Evolutionary conservation across 2,888 invertebrate species (phyloP).

Genomic region (Campoplex nolae): DNA sequence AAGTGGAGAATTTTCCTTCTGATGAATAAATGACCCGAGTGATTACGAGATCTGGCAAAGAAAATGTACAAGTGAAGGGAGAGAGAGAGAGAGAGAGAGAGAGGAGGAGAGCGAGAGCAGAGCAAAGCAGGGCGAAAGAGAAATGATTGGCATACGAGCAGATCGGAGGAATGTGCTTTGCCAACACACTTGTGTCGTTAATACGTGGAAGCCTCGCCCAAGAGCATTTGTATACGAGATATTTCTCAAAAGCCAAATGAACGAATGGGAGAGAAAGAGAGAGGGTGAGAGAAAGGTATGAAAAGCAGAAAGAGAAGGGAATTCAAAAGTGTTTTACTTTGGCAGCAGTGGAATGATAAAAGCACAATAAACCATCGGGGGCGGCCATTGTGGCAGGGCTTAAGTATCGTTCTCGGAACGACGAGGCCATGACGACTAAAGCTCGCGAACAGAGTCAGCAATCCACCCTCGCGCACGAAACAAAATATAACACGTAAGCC

Average conservation of each 20-base stretch:
- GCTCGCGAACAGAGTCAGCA: conserved; percentile 41
- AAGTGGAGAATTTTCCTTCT: neutral
- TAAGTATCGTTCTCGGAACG: conserved; percentile 68
- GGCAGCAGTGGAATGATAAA: conserved; percentile 77
- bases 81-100: neutral
- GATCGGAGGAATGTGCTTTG: conserved; percentile 48
- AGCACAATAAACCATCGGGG: conserved; percentile 77
- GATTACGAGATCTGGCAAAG: neutral
- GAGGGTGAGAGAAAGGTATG: neutral
- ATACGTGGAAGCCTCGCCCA: neutral
- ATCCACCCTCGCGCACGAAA: conserved; percentile 28
- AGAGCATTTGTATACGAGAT: conserved; percentile 64
- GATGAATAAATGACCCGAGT: conserved; percentile 11
- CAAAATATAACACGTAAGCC: conserved; percentile 33
- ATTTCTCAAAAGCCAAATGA: conserved; percentile 29
- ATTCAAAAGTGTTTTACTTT: conserved; percentile 59
- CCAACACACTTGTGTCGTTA: conserved; percentile 54
- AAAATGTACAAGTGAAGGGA: neutral
- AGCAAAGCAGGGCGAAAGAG: conserved; percentile 17
- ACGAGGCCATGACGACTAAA: conserved; percentile 48
- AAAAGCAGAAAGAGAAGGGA: conserved; percentile 10
- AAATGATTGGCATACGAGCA: conserved; percentile 57
- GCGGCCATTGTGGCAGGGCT: conserved; percentile 73
- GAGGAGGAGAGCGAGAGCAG: neutral
- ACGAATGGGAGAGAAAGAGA: neutral